phyloP scores from a whole-genome alignment of 2,797 vertebrate species.

The Microctenopoma stevenorrisi region DNA sequence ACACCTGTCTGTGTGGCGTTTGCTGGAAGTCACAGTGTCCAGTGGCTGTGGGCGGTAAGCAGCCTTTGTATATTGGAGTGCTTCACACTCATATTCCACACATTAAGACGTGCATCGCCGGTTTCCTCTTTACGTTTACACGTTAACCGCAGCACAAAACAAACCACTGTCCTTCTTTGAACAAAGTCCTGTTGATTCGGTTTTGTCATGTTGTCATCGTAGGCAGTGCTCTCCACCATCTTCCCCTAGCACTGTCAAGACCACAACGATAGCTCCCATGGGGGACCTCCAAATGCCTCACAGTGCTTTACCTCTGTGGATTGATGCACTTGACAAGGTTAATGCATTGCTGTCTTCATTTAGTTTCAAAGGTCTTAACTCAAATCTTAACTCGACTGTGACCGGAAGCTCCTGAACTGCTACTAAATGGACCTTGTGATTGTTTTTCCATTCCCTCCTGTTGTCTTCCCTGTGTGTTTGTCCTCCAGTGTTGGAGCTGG shows the following conservation, averaged over 20 bases:
- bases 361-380: not conserved
- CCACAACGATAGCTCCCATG: not conserved
- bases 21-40: not conserved
- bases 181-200: too few species aligned
- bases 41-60: not conserved
- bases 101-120: not conserved
- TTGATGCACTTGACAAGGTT: not conserved
- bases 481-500: not conserved
- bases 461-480: not conserved
- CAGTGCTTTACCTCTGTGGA: not conserved
- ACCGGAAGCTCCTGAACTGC: constrained; percentile 7
- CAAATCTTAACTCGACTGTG: not conserved
- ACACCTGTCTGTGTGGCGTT: not conserved
- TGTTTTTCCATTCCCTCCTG: not conserved
- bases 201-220: not conserved
- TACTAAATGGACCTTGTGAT: not conserved
- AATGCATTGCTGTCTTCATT: not conserved
- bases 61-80: not conserved
- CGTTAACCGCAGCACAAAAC: not conserved
- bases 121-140: not conserved
- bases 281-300: constrained; percentile 8
- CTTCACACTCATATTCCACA: too few species aligned
- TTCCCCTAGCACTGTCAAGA: constrained; percentile 1
- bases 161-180: not conserved
- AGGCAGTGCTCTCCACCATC: not conserved